These are phyloP conservation scores for Netelia inedita DNA, from an alignment of 2,888 invertebrate genomes.

Conservation along the genomic window DNA sequence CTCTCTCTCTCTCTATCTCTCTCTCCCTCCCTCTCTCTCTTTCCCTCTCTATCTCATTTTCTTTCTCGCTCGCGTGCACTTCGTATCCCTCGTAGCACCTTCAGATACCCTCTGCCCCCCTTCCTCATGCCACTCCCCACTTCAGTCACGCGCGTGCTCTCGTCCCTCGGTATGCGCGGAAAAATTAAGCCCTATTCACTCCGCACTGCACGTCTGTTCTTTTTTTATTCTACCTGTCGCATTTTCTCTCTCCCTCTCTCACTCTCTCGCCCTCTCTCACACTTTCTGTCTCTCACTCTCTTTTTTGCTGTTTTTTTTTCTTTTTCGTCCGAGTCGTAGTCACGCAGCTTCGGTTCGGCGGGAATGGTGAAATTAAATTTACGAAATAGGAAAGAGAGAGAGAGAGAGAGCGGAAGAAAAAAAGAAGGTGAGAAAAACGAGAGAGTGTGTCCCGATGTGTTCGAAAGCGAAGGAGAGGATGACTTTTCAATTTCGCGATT, in stretches of 20 bases:
- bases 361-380: conserved; percentile 71
- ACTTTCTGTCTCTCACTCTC: conserved; percentile 46
- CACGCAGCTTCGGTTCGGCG: conserved; percentile 27
- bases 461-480: too few species aligned
- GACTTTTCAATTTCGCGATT: conserved; percentile 37
- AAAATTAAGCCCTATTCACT: conserved; percentile 76
- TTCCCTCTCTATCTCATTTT: background rate
- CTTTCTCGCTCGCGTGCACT: conserved; percentile 8
- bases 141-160: conserved; percentile 68
- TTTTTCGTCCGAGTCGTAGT: conserved; percentile 34
- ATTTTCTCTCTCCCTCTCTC: conserved; percentile 43
- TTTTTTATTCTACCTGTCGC: conserved; percentile 43
- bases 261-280: conserved; percentile 25
- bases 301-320: conserved; percentile 50
- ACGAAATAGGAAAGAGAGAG: conserved; percentile 68
- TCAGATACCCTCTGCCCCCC: background rate
- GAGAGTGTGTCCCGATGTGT: background rate
- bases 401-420: conserved; percentile 22
- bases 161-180: conserved; percentile 67
- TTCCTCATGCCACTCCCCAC: conserved; percentile 31
- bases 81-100: conserved; percentile 33
- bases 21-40: conserved; percentile 36
- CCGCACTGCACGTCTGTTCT: conserved; percentile 53
- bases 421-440: conserved; percentile 6
- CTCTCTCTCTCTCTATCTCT: conserved; percentile 24